These are phyloP conservation scores for Conus ventricosus DNA, from an alignment of 1,140 invertebrate species.

Conservation along the genomic window DNA sequence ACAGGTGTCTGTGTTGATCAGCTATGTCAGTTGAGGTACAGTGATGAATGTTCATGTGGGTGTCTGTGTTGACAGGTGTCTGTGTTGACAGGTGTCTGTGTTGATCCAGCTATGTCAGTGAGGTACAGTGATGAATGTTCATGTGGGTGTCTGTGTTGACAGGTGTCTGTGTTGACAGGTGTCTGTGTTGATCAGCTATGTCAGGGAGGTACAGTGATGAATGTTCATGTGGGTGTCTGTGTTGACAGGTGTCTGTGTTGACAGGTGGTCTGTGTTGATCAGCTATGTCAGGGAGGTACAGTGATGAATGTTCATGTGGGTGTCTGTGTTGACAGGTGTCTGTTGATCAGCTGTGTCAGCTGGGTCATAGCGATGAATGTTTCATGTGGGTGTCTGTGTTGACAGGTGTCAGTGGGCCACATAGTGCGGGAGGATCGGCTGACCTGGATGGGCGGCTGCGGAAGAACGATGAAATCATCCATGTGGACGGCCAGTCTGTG, in stretches of 20 bases:
- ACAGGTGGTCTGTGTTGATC: background rate
- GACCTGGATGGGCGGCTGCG: conserved; percentile 89
- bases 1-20: no score
- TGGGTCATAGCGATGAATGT: background rate
- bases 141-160: background rate
- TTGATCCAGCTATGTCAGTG: no score
- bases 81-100: no score
- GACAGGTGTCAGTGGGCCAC: conserved; percentile 92
- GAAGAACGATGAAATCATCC: conserved; percentile 92
- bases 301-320: background rate
- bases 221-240: no score
- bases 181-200: no score
- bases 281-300: background rate
- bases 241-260: no score
- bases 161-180: no score
- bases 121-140: background rate
- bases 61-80: no score
- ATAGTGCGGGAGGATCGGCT: conserved; percentile 94
- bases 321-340: background rate
- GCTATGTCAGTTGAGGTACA: no score
- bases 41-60: no score
- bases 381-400: background rate
- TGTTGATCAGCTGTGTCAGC: background rate
- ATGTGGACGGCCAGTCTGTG: conserved; percentile 83
- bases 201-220: no score